Percentiles rank a stretch among this genome's conserved stretches.
phyloP scores from a whole-genome alignment of 1,140 invertebrate genomes.

The Rhopalosiphum padi region DNA sequence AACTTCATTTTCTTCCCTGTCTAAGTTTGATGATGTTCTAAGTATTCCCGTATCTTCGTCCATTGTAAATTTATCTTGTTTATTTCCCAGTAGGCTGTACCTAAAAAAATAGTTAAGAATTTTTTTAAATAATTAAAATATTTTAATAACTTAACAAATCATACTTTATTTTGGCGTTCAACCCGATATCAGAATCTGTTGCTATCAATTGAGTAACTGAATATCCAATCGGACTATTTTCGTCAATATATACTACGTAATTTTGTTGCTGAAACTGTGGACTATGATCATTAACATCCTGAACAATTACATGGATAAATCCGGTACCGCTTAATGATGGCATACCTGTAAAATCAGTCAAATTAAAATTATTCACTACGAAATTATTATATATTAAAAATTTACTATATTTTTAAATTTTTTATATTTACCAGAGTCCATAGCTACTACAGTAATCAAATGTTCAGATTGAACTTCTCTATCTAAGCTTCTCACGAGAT shows the following conservation, averaged over 20 bases:
- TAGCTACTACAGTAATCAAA: slow-evolving; percentile 83
- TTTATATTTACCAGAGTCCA: slow-evolving; percentile 84
- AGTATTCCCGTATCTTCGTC: slow-evolving; percentile 79
- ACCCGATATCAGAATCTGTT: slow-evolving; percentile 80
- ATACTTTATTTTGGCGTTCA: slow-evolving; percentile 83
- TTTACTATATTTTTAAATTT: not conserved
- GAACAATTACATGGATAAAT: slow-evolving; percentile 84
- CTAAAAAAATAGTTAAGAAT: slow-evolving; percentile 62
- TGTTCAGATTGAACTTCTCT: slow-evolving; percentile 83
- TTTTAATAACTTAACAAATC: slow-evolving; percentile 36
- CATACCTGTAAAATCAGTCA: slow-evolving; percentile 71
- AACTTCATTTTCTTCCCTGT: slow-evolving; percentile 78
- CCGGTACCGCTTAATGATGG: slow-evolving; percentile 88
- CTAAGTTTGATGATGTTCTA: slow-evolving; percentile 73
- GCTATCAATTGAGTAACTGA: slow-evolving; percentile 77
- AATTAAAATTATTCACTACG: not conserved
- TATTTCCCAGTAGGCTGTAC: slow-evolving; percentile 82
- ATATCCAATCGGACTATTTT: slow-evolving; percentile 78
- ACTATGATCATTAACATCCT: slow-evolving; percentile 93
- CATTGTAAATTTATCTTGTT: slow-evolving; percentile 77
- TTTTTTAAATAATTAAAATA: not conserved
- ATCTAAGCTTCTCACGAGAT: slow-evolving; percentile 80
- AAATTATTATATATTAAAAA: no score
- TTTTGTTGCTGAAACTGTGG: slow-evolving; percentile 82
- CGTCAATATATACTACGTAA: slow-evolving; percentile 77